Base-by-base conservation (phyloP, 2,888 invertebrate genomes). In the Drosophila rellima region DNA sequence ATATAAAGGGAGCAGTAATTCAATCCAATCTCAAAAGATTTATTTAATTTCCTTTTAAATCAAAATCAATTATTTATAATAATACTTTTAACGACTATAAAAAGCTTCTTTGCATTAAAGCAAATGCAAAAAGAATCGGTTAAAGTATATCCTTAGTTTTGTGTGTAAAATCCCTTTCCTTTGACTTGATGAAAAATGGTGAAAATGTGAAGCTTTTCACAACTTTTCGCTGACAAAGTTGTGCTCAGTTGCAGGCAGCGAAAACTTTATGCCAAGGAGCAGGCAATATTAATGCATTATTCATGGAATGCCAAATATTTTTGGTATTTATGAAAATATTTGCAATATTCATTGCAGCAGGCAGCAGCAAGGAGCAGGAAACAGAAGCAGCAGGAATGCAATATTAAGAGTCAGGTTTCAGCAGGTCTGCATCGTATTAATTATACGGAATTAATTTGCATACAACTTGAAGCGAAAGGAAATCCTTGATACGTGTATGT, bases 321-420 rank as follows among this genome's bases (percentile, higher is more conserved):
- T 64, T 59, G 65, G 51, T 62, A 80, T 78, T 82, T 80, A 61
- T 70, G 69, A 64, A 80, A 76, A 70, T 70, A 73, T 86, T 76
- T 67, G 40, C 64, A 73, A 68, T 71, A 74, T 70, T 64, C 63
- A 60, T 57, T 47, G 45, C 35, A 60, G 42, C 26, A 26, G 26
- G 26, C 26, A 6, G 13, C n/a, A 44, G 47, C 6, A 18, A 33
- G 20, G 1, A 47, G 42, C 13, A 44, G 13, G 31, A 51, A 4
- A 29, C 35, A 8, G 23, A 39, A n/a, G 17, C 42, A 33, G 52
- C 17, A n/a, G 5, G 57, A 59, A 51, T 74, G 74, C 66, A 66
- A 60, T 54, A 55, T 63, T 40, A 48, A 62, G 66, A 47, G 37
- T 23, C 26, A 60, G 51, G 15, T 20, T 39, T n/a, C n/a, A n/a